These are phyloP conservation scores for Gallinago solitaria DNA, from an alignment of 2,797 vertebrate species.

Conservation along the genomic window DNA sequence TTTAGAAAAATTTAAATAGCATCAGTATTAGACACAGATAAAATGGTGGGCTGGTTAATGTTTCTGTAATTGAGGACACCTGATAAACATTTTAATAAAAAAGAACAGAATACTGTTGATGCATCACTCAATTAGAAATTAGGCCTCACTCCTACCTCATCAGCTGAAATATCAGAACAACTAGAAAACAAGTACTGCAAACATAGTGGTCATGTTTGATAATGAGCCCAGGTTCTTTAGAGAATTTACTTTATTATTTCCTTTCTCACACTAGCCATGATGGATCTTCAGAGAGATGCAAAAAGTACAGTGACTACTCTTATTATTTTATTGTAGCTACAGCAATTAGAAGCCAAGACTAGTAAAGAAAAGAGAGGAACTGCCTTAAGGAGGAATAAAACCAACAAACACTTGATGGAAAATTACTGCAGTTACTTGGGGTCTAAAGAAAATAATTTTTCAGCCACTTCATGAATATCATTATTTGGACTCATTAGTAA, in stretches of 20 bases:
- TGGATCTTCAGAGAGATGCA: neutral
- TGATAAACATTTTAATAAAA: neutral
- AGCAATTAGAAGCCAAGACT: neutral
- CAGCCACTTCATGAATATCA: neutral
- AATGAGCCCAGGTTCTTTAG: neutral
- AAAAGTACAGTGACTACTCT: neutral
- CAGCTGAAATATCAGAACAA: neutral
- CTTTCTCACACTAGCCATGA: neutral
- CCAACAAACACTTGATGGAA: neutral
- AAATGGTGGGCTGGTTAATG: neutral
- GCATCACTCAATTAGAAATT: neutral
- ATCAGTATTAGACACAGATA: neutral
- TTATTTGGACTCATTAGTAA: neutral
- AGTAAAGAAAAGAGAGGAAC: neutral
- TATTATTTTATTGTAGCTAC: neutral
- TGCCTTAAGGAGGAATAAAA: neutral
- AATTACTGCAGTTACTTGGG: neutral
- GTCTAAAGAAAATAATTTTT: neutral
- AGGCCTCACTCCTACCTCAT: neutral
- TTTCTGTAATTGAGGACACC: neutral
- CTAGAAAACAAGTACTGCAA: neutral
- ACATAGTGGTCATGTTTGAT: neutral
- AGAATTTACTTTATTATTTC: neutral
- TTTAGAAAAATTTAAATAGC: neutral
- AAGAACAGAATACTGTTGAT: neutral